phyloP scores from a whole-genome alignment of 2,113 vertebrate genomes.

The Aphyosemion australe region DNA sequence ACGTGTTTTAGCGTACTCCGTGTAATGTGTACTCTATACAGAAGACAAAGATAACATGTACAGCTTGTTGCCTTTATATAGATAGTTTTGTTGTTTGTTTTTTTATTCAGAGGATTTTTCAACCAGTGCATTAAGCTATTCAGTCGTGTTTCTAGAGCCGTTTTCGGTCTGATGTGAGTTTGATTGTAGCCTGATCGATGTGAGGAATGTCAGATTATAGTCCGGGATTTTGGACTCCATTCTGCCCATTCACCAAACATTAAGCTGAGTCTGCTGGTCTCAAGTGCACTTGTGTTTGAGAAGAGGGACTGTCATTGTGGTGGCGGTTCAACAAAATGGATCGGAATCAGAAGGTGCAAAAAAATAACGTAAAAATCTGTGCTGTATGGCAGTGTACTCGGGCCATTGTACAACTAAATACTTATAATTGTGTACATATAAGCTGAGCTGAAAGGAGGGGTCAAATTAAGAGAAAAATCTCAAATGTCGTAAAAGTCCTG shows the following conservation, averaged over 20 bases:
- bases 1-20: slow-evolving; percentile 41
- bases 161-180: slow-evolving; percentile 38
- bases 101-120: slow-evolving; percentile 49
- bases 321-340: slow-evolving; percentile 33
- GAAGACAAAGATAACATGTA: slow-evolving; percentile 55
- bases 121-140: slow-evolving; percentile 78
- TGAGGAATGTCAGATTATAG: slow-evolving; percentile 52
- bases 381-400: too few species aligned
- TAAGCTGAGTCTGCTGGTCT: slow-evolving; percentile 58
- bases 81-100: slow-evolving; percentile 27
- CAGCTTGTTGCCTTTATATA: slow-evolving; percentile 68
- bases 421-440: too few species aligned
- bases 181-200: slow-evolving; percentile 62
- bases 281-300: slow-evolving; percentile 70
- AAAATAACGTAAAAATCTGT: not conserved
- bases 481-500: too few species aligned
- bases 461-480: too few species aligned
- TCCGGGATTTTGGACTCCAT: slow-evolving; percentile 47
- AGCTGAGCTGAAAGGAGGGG: too few species aligned
- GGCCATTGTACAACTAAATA: too few species aligned
- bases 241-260: slow-evolving; percentile 38
- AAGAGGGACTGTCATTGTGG: slow-evolving; percentile 43
- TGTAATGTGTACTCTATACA: slow-evolving; percentile 52
- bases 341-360: slow-evolving; percentile 35
- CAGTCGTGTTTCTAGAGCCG: slow-evolving; percentile 42